Percentiles rank a stretch among this genome's conserved stretches.
Conservation (phyloP, 2,888 invertebrate genomes). For the Gnatocerus cornutus region DNA sequence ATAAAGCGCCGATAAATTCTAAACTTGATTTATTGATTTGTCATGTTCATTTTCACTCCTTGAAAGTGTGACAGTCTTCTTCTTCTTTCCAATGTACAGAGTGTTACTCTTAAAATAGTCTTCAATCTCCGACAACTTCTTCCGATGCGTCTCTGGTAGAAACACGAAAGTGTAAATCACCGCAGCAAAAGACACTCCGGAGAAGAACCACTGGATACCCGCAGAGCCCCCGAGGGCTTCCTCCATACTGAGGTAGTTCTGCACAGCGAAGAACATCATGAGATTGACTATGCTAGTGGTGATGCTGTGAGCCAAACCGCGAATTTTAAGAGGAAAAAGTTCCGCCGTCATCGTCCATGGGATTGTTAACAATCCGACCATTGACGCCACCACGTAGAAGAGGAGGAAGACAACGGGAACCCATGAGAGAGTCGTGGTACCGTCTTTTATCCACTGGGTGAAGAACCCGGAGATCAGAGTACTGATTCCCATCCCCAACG, state of each 20-base stretch:
- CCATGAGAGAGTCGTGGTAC: constrained; percentile 64
- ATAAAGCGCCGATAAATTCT: not conserved
- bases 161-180: constrained; percentile 69
- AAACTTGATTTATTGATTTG: constrained; percentile 2
- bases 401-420: constrained; percentile 72
- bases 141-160: constrained; percentile 72
- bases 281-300: constrained; percentile 73
- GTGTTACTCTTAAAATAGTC: constrained; percentile 71
- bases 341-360: constrained; percentile 78
- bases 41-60: not conserved
- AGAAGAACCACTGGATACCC: constrained; percentile 70
- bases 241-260: constrained; percentile 68
- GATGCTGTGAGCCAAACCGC: constrained; percentile 74
- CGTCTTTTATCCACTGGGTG: constrained; percentile 69
- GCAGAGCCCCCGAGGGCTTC: constrained; percentile 68
- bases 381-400: constrained; percentile 73
- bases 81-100: constrained; percentile 51
- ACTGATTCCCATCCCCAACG: constrained; percentile 72
- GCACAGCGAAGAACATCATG: constrained; percentile 74
- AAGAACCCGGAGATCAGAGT: constrained; percentile 73
- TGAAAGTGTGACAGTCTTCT: not conserved
- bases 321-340: constrained; percentile 74
- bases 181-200: constrained; percentile 60
- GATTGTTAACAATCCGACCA: constrained; percentile 74
- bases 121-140: constrained; percentile 71